Base-by-base conservation (phyloP, 2,113 vertebrate genomes). In the Uria lomvia region DNA sequence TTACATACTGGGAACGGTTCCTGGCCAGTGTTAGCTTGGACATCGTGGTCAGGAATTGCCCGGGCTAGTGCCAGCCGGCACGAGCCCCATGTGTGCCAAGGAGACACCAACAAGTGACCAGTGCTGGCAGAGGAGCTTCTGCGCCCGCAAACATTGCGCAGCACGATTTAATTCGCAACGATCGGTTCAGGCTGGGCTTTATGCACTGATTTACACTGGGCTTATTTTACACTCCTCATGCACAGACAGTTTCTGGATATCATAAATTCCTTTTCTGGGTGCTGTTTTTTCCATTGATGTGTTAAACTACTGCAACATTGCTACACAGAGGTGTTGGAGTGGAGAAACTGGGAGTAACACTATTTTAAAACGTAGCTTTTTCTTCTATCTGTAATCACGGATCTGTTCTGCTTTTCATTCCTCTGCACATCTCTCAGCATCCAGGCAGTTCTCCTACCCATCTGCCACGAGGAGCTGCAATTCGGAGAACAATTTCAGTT, bases 81-180 rank as follows among this genome's bases (percentile, higher is more conserved):
- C 4, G 4, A 74, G 17, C 38, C 38, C 49, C 23, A 0, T 0
- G 18, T 2, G 45, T 55, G 52, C 74, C 90, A 72, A 52, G 74
- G 78, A 42, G 0, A 0, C 26, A n/a, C n/a, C 29, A 85, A 59
- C 14, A 42, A 84, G 65, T 59, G 63, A 66, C 5, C 6, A 1
- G 40, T 0, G 14, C 4, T 50, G 83, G 55, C 3, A 5, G 66
- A 73, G 90, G 29, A 71, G 45, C 32, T 49, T 24, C 74, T 52
- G 50, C 7, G 2, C 50, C 88, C 9, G 14, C 42, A 74, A 55
- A 68, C 1, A 0, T 18, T 26, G n/a, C 18, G 17, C 0, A 0
- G 27, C 34, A 42, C 0, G 0, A 34, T 56, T 68, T 30, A 53
- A 34, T 11, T 21, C n/a, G 8, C 5, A 14, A 19, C 14, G 32